A percentile compares a stretch with the other conserved stretches of the same genome.
phyloP scores from a whole-genome alignment of 2,113 vertebrate species.

The Eublepharis macularius region DNA sequence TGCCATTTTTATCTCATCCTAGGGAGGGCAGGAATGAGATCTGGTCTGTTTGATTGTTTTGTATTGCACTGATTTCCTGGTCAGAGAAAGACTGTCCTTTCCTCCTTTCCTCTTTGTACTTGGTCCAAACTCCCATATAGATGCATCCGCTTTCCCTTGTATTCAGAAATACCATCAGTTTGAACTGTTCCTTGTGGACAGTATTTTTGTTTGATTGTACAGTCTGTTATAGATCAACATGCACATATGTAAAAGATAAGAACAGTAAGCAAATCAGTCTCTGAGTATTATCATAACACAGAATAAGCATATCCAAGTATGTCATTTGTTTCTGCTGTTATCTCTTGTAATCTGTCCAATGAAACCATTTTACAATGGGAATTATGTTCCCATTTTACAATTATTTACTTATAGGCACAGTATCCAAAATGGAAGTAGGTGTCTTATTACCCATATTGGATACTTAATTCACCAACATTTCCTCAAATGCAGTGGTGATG shows the following conservation, averaged over 20 bases:
- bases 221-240: background rate
- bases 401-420: background rate
- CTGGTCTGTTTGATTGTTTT: conserved; percentile 12
- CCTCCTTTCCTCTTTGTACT: conserved; percentile 32
- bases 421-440: background rate
- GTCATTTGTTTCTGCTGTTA: background rate
- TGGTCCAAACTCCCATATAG: background rate
- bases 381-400: background rate
- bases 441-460: background rate
- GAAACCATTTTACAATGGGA: background rate
- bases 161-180: conserved; percentile 12
- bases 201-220: conserved; percentile 20
- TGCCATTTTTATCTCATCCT: conserved; percentile 34
- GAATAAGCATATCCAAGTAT: background rate
- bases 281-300: background rate
- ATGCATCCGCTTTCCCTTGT: background rate
- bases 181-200: conserved; percentile 11
- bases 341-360: background rate
- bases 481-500: background rate
- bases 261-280: background rate
- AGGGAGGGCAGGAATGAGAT: conserved; percentile 17
- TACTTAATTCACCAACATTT: background rate
- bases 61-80: background rate
- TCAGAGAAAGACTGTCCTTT: accelerated
- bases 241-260: background rate